phyloP scores from a whole-genome alignment of 2,888 invertebrate species.

The Omphaloscelis lunosa region DNA sequence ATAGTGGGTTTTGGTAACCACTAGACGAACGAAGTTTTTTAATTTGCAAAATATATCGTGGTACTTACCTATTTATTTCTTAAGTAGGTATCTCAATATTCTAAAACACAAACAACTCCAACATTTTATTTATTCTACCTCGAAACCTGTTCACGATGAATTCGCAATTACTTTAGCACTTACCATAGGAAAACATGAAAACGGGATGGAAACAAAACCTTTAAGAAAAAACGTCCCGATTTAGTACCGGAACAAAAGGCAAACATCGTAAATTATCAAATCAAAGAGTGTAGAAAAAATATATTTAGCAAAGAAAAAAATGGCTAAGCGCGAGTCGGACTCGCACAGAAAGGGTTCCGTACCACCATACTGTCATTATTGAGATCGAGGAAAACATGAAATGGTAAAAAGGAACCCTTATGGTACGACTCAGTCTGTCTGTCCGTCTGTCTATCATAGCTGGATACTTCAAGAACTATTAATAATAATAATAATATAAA shows the following conservation, averaged over 20 bases:
- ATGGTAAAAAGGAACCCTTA: too few species aligned
- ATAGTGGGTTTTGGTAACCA: too few species aligned
- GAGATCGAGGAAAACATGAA: too few species aligned
- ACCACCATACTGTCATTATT: not conserved
- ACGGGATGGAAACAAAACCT: conserved; percentile 23
- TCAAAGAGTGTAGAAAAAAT: conserved; percentile 62
- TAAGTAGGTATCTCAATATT: not conserved
- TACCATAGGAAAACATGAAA: conserved; percentile 40
- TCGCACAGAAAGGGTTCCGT: not conserved
- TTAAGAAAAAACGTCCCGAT: conserved; percentile 54
- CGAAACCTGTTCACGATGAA: conserved; percentile 10
- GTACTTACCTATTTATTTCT: too few species aligned
- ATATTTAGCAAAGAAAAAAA: not conserved
- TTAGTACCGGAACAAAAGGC: conserved; percentile 65
- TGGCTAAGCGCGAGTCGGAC: not conserved
- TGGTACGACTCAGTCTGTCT: too few species aligned
- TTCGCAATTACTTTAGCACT: conserved; percentile 40
- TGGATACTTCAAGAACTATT: too few species aligned
- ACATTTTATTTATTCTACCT: not conserved
- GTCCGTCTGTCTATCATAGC: too few species aligned
- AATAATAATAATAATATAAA: too few species aligned
- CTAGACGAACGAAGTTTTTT: not conserved
- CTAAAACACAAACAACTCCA: not conserved
- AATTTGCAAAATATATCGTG: not conserved
- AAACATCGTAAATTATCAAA: conserved; percentile 73